Base-by-base conservation (phyloP, 2,797 vertebrate genomes). In the Eleutherodactylus coqui region DNA sequence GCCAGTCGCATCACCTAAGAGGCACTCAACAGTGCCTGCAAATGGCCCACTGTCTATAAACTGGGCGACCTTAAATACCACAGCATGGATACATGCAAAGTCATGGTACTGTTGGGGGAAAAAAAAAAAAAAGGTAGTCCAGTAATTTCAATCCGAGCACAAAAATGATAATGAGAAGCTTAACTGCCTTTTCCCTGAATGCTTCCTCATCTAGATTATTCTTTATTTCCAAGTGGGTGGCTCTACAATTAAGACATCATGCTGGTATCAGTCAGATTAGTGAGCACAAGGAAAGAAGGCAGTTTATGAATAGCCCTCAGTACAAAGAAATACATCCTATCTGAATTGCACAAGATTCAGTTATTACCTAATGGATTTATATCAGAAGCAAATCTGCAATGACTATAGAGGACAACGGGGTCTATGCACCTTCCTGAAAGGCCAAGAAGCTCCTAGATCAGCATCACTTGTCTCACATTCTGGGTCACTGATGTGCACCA, bases 211-310 rank as follows among this genome's bases (percentile, higher is more conserved):
- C 4, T 41, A 41, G 24, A n/a, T 43, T 72, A 38, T 72, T 72
- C 69, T 72, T 24, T 72, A 72, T 24, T 72, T 72, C 69, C 38
- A 72, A 41, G 69, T 72, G 38, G 69, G 69, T 43, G 69, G 69
- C 24, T n/a, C 69, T 43, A 72, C 38, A 72, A 72, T 72, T 41
- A n/a, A 5, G 38, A 43, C 38, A 5, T 43, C 38, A 13, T 36
- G 69, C 69, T 41, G 69, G 38, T 24, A 72, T 43, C 38, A n/a
- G 69, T 41, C 36, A 43, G 27, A 60, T 60, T 64, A 64, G 60
- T 29, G 60, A 13, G 38, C 41, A n/a, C 19, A 38, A 43, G 16
- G 69, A 24, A 19, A 72, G 41, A 13, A 10, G n/a, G 36, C 69
- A 13, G 36, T 1, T 41, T 72, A 43, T 72, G 69, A 72, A 72